Percentiles rank a stretch among this genome's conserved stretches.
Conservation (phyloP, 2,797 vertebrate species). For the Trachurus trachurus region DNA sequence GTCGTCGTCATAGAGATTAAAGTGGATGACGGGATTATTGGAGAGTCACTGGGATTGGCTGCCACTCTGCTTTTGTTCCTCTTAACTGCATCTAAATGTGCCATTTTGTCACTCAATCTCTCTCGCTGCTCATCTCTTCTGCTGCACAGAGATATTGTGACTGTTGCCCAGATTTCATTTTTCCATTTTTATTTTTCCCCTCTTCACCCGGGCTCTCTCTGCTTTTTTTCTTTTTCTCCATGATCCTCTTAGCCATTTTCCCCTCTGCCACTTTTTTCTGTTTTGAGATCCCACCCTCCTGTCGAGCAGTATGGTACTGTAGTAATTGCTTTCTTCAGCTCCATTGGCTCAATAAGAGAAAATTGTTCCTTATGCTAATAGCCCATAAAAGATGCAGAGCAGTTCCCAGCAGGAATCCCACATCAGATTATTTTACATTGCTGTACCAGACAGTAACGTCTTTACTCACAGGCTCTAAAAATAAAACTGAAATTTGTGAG, state of each 20-base stretch:
- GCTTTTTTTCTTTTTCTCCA: not conserved
- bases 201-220: slow-evolving; percentile 15
- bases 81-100: slow-evolving; percentile 44
- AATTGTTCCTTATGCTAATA: slow-evolving; percentile 73
- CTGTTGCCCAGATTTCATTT: slow-evolving; percentile 28
- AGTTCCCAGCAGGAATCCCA: slow-evolving; percentile 66
- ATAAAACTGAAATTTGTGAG: slow-evolving; percentile 44
- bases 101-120: slow-evolving; percentile 41
- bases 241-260: slow-evolving; percentile 52
- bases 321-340: slow-evolving; percentile 81
- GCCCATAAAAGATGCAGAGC: slow-evolving; percentile 70
- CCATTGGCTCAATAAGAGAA: slow-evolving; percentile 72
- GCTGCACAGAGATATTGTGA: slow-evolving; percentile 32
- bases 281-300: slow-evolving; percentile 57
- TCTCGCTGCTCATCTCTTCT: slow-evolving; percentile 32
- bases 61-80: slow-evolving; percentile 57
- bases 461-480: slow-evolving; percentile 45
- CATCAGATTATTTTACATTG: slow-evolving; percentile 62
- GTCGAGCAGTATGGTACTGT: slow-evolving; percentile 60
- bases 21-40: slow-evolving; percentile 70
- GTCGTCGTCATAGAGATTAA: slow-evolving; percentile 70
- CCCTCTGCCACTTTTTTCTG: slow-evolving; percentile 39
- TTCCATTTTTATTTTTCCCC: not conserved
- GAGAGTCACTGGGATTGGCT: slow-evolving; percentile 52
- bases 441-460: slow-evolving; percentile 43